phyloP scores from a whole-genome alignment of 2,113 vertebrate species.

The Craseonycteris thonglongyai region DNA sequence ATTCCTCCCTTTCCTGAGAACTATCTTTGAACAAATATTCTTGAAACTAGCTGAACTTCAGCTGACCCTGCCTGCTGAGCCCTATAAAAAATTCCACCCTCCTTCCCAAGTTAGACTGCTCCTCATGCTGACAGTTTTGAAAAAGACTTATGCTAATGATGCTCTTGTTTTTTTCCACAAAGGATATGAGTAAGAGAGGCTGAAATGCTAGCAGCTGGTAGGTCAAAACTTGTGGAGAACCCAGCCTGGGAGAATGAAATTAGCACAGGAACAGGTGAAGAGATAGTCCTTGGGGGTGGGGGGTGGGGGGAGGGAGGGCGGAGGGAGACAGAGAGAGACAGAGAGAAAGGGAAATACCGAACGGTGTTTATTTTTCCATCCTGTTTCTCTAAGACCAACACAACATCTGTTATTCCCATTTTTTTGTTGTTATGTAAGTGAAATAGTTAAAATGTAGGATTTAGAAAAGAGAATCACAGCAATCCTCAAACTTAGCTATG shows the following conservation, averaged over 20 bases:
- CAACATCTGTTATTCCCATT: slow-evolving; percentile 15
- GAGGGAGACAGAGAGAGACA: not conserved
- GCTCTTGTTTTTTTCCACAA: slow-evolving; percentile 31
- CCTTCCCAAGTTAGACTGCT: not conserved
- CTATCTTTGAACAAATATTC: slow-evolving; percentile 12
- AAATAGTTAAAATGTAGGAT: slow-evolving; percentile 39
- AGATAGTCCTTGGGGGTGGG: no score
- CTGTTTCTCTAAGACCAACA: not conserved
- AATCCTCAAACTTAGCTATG: not conserved
- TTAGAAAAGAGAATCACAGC: not conserved
- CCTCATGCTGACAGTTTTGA: not conserved
- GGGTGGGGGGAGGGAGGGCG: no score
- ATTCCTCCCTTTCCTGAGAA: not conserved
- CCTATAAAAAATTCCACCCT: slow-evolving; percentile 36
- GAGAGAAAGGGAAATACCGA: not conserved
- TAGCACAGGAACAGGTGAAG: not conserved
- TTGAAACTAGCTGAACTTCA: slow-evolving; percentile 53
- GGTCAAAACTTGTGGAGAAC: not conserved
- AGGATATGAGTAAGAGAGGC: not conserved
- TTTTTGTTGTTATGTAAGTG: slow-evolving; percentile 19
- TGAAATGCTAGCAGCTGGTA: not conserved
- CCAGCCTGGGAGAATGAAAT: not conserved
- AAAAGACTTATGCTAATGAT: slow-evolving; percentile 35
- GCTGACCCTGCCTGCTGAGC: slow-evolving; percentile 21
- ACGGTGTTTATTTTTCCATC: not conserved